Base-by-base conservation (phyloP, 1,140 invertebrate species). In the Platyscapa corneri region DNA sequence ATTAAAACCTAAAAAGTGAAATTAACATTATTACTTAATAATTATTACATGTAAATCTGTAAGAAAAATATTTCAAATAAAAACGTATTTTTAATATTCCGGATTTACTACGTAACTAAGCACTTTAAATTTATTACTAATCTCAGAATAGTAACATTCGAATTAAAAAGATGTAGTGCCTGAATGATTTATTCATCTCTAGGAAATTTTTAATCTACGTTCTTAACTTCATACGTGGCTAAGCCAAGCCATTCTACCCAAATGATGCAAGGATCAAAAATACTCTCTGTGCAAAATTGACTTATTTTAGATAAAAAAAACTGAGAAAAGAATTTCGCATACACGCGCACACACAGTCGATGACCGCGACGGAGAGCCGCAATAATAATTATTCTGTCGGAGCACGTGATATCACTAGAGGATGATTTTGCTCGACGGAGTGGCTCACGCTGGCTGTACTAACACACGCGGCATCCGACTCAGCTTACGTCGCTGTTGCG, bases 321-420 rank as follows among this genome's bases (percentile, higher is more conserved):
- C 3, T 23, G 67, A 81, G 30, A 30, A 14, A 80, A 65, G 78
- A 65, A 60, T 46, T 67, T 53, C 20, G 16, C 56, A 34, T 53
- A 32, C 37, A 16, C 70, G 70, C 39, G 12, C 46, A 53, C n/a
- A 27, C 14, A 53, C 65, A 85, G 77, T 80, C 83, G 83, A 85
- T 80, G 77, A 85, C 67, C 83, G 70, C 83, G 37, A 75, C 46
- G 37, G 74, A 46, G 42, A 30, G 49, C 34, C 3, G 8, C 64
- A 49, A 76, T 64, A 80, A 85, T 46, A 85, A 85, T 85, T 80
- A 74, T 85, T 85, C 65, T n/a, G 27, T 72, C 30, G 39, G 16
- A 72, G 67, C 77, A 85, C 83, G 77, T 85, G 83, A 85, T 80
- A 80, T 64, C 83, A 46, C 49, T 75, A n/a, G 49, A 74, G 34